Conservation (phyloP, 2,797 vertebrate species). For the Poecilia picta region DNA sequence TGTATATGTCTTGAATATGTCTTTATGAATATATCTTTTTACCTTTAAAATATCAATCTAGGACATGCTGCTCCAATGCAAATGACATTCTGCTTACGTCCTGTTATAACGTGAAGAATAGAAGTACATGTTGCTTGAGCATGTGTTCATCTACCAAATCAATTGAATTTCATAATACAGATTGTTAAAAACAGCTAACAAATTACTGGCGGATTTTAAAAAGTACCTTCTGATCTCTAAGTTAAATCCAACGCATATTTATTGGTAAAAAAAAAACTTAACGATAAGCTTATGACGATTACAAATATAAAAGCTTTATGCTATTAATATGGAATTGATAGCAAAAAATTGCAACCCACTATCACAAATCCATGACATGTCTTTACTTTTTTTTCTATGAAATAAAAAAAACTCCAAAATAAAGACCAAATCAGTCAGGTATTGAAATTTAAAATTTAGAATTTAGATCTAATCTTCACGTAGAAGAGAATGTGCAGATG, state of each 20-base stretch:
- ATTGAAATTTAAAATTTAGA: neutral
- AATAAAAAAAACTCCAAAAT: constrained; percentile 26
- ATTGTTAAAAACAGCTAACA: neutral
- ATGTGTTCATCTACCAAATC: neutral
- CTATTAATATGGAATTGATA: neutral
- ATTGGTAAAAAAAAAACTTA: neutral
- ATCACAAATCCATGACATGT: neutral
- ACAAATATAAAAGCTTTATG: neutral
- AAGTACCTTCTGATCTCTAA: neutral
- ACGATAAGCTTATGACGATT: neutral
- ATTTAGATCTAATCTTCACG: constrained; percentile 7
- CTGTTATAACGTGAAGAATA: neutral
- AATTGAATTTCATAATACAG: neutral
- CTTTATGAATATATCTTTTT: too few species aligned
- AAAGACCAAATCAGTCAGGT: constrained; percentile 18
- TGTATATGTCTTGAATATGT: too few species aligned
- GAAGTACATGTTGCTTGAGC: neutral
- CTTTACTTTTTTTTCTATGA: neutral
- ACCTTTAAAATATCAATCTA: neutral
- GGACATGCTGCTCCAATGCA: neutral
- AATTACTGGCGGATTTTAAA: neutral
- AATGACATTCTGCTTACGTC: neutral
- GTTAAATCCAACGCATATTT: neutral
- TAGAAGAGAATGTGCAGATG: constrained; percentile 34
- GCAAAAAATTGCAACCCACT: neutral